phyloP scores from a whole-genome alignment of 1,140 invertebrate genomes.

The Amphibalanus amphitrite region DNA sequence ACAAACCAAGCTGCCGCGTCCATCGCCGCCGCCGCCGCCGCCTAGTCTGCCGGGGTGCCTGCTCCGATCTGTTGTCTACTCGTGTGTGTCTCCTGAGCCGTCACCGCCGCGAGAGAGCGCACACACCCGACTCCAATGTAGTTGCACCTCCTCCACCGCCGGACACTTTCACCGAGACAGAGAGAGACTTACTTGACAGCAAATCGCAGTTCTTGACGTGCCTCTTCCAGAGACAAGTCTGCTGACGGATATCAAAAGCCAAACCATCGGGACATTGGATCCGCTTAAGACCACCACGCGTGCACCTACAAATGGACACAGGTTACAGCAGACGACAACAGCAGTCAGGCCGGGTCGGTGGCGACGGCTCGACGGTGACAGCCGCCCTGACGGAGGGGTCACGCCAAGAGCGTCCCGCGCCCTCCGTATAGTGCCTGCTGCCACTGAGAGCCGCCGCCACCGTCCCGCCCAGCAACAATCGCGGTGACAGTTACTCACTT shows the following conservation, averaged over 20 bases:
- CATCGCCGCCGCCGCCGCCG: too few species aligned
- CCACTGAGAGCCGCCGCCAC: not conserved
- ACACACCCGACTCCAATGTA: not conserved
- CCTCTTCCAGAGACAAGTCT: conserved; percentile 90
- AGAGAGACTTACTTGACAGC: conserved; percentile 65
- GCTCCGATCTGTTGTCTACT: not conserved
- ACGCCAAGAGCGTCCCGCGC: too few species aligned
- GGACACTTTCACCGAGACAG: too few species aligned
- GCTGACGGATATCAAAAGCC: conserved; percentile 81
- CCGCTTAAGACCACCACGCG: conserved; percentile 52
- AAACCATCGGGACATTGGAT: conserved; percentile 75
- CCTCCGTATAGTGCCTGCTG: too few species aligned
- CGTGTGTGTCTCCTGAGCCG: not conserved
- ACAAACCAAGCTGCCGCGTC: too few species aligned
- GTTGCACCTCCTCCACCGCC: not conserved
- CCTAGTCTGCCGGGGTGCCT: too few species aligned
- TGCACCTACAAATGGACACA: not conserved
- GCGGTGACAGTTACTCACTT: not conserved
- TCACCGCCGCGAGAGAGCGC: not conserved
- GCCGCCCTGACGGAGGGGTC: too few species aligned
- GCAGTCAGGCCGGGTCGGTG: not conserved
- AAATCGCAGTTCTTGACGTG: conserved; percentile 87
- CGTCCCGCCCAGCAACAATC: not conserved
- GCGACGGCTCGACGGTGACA: too few species aligned
- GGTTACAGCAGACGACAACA: not conserved